Evolutionary conservation across 2,113 vertebrate genomes (phyloP), one percentile per base, ranked within the genome.

Genomic region (Caranx melampygus): DNA sequence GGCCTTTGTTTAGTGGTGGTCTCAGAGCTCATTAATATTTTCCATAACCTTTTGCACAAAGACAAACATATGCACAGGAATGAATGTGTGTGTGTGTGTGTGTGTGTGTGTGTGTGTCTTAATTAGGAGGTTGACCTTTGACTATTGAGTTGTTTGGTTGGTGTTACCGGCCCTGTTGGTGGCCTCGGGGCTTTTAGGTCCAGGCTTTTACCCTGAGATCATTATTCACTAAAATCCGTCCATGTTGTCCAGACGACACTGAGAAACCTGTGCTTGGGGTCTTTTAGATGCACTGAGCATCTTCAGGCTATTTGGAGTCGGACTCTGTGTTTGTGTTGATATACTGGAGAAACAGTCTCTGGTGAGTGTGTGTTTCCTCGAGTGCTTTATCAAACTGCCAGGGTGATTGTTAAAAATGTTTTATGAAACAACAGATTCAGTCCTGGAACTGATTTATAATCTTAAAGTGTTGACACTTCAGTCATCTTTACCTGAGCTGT

Each of bases 91-190:
- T 73, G 61, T 78, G 75, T 84, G 57, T 44, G 67, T 73, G 57
- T 44, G 67, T 73, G 61, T 78, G 75, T 84, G 57, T 44, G 67
- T 73, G 60, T 78, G 75, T 84, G 87, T 93, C 92, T 92, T 95
- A 94, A 95, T 94, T 93, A 94, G 91, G 87, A 82, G 79, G 79
- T 67, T 95, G 94, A 94, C 94, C 93, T 95, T 94, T 95, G 93
- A 80, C 92, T 94, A 95, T 94, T 90, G 93, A 95, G 91, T 85
- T 91, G 94, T 94, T 91, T 84, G 87, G 85, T 88, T 77, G 74
- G 60, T 74, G 82, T 86, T 88, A 86, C 84, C 78, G 81, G 67
- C 85, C 74, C 84, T 87, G 78, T 84, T 78, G 72, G 88, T 81
- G 80, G 87, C 90, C 91, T 89, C 58, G 0, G 84, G 89, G 88